A percentile compares a stretch with the other conserved stretches of the same genome.
These are phyloP conservation scores for Petrocephalus sullivani DNA, from an alignment of 2,797 vertebrate genomes.

Conservation along the genomic window DNA sequence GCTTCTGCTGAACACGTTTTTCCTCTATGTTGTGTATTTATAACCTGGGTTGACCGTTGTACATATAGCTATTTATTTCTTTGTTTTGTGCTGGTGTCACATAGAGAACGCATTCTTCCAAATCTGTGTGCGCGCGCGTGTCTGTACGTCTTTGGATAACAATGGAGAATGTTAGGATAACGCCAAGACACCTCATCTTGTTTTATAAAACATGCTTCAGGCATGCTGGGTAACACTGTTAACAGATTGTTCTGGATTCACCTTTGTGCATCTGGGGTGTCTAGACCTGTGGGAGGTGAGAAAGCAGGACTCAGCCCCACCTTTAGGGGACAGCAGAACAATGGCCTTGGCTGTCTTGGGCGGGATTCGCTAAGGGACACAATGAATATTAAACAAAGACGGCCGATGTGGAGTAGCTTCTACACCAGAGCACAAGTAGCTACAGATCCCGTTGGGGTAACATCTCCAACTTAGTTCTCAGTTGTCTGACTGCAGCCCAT, in stretches of 20 bases:
- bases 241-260: neutral
- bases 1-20: conserved; percentile 14
- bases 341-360: neutral
- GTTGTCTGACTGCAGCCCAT: neutral
- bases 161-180: neutral
- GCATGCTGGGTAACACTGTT: neutral
- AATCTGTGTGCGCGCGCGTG: conserved; percentile 13
- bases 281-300: neutral
- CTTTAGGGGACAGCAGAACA: neutral
- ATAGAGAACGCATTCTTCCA: neutral
- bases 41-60: conserved; percentile 31
- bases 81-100: conserved; percentile 22
- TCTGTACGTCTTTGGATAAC: neutral
- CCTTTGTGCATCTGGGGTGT: neutral
- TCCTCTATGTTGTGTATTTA: conserved; percentile 26
- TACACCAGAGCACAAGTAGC: neutral
- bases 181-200: neutral
- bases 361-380: neutral
- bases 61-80: conserved; percentile 40
- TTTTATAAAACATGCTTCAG: conserved; percentile 7
- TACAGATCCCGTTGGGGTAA: neutral
- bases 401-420: neutral
- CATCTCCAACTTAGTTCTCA: neutral
- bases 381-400: neutral
- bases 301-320: too few species aligned